phyloP scores from a whole-genome alignment of 1,140 invertebrate genomes.

The Heliconius hermathena region DNA sequence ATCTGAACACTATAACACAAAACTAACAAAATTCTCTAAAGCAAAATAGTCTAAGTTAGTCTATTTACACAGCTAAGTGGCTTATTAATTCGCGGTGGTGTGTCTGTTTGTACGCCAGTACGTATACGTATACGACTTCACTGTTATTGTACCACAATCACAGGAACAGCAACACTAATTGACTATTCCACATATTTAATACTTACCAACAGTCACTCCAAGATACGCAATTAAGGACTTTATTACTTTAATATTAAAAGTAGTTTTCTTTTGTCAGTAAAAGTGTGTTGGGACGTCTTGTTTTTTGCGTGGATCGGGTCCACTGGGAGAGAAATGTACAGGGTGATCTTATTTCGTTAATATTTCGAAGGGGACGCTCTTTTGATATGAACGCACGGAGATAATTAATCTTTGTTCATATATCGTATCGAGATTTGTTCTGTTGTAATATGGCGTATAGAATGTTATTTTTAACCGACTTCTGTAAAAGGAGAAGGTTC shows the following conservation, averaged over 20 bases:
- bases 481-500: too few species aligned
- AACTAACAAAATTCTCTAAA: not conserved
- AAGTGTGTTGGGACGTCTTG: slow-evolving; percentile 5
- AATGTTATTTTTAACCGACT: not conserved
- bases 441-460: not conserved
- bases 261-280: not conserved
- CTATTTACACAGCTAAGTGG: not conserved
- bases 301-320: slow-evolving; percentile 16
- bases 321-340: slow-evolving; percentile 26
- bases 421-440: not conserved
- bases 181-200: not conserved
- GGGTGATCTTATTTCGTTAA: slow-evolving; percentile 33
- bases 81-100: slow-evolving; percentile 20
- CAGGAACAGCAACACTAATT: slow-evolving; percentile 27
- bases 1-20: too few species aligned
- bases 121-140: not conserved
- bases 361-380: slow-evolving; percentile 18
- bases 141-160: slow-evolving; percentile 23
- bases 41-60: not conserved
- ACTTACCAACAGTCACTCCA: not conserved
- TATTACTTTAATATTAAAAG: not conserved
- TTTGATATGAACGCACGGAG: not conserved
- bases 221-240: not conserved
- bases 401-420: slow-evolving; percentile 13
- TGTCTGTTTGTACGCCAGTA: slow-evolving; percentile 16